Evolutionary conservation across 30 jellyfish, hydroid and myxozoan species (phyloP), one percentile per base, ranked within the genome.

Genomic region (Hydra vulgaris): DNA sequence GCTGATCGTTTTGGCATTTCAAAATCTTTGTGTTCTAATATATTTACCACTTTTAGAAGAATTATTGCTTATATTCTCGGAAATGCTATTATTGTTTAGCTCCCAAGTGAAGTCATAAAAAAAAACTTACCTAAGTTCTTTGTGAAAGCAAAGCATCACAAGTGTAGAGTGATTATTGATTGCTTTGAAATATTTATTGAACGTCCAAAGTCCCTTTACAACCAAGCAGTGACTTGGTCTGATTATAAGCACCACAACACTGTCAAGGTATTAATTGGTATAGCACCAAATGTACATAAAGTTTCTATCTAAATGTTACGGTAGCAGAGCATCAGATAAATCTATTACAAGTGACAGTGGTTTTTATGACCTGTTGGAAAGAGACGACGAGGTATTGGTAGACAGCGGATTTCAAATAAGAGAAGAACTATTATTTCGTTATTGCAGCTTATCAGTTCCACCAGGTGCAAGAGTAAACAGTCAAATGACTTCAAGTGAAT

Each of bases 161-260:
- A 88, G 25, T 40, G 66, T 25, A 25, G 82, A 25, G 89, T 85
- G 82, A 88, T 83, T 23, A 73, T 83, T 24, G 96, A 88, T 53
- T 87, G 96, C 82, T 54, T 74, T 0, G 95, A 83, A 71, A 69
- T 88, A 8, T 83, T 27, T 81, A 78, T 89, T 19, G 93, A 84
- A 69, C 73, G 88, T 70, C 96, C 95, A 66, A 84, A 72, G 69
- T 26, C 92, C 18, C 25, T 87, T 7, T 23, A 26, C 56, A 66
- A 18, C 56, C 95, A 87, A 87, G 93, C 95, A 23, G 80, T 21
- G 18, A 82, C 95, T 18, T 87, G 95, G 95, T 73, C 88, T 18
- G 95, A 83, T 8, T 79, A 88, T 52, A 88, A 88, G 79, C 77
- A 84, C 27, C 87, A 84, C 53, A 79, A 88, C 80, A 84, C 90